phyloP scores from a whole-genome alignment of 1,140 invertebrate genomes.

The Drosophila bifasciata region DNA sequence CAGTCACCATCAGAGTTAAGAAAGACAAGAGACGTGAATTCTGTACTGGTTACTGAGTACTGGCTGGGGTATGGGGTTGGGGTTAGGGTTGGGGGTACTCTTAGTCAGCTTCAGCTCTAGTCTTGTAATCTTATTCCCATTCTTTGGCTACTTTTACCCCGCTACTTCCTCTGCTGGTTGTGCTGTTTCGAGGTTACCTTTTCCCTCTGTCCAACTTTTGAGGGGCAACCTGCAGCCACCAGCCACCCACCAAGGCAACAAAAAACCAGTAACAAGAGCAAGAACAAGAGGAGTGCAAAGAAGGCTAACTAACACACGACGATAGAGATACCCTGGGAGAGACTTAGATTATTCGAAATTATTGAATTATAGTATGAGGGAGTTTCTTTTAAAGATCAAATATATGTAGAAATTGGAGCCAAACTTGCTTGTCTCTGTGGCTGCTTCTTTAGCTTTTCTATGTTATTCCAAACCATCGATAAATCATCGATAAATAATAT shows the following conservation, averaged over 20 bases:
- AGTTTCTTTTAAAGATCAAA: too few species aligned
- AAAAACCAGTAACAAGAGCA: slow-evolving; percentile 40
- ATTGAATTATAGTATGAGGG: too few species aligned
- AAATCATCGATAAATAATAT: too few species aligned
- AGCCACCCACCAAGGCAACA: slow-evolving; percentile 46
- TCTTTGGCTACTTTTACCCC: slow-evolving; percentile 5
- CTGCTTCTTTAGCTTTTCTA: too few species aligned
- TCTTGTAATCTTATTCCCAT: slow-evolving; percentile 50
- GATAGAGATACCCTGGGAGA: too few species aligned
- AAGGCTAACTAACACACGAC: too few species aligned
- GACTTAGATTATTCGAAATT: too few species aligned
- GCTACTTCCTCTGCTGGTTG: background rate
- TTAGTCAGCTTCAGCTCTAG: slow-evolving; percentile 41
- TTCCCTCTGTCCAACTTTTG: background rate
- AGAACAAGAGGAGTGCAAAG: background rate
- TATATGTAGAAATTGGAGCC: too few species aligned
- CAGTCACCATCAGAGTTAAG: too few species aligned
- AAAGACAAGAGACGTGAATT: too few species aligned
- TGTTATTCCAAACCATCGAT: too few species aligned
- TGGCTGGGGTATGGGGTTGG: background rate
- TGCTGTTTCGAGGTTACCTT: slow-evolving; percentile 34
- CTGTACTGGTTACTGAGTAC: slow-evolving; percentile 4
- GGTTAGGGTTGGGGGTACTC: background rate
- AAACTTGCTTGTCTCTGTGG: too few species aligned
- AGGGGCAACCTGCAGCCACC: slow-evolving; percentile 19